Conservation (phyloP, 2,113 vertebrate genomes). For the Hemichromis elongatus region DNA sequence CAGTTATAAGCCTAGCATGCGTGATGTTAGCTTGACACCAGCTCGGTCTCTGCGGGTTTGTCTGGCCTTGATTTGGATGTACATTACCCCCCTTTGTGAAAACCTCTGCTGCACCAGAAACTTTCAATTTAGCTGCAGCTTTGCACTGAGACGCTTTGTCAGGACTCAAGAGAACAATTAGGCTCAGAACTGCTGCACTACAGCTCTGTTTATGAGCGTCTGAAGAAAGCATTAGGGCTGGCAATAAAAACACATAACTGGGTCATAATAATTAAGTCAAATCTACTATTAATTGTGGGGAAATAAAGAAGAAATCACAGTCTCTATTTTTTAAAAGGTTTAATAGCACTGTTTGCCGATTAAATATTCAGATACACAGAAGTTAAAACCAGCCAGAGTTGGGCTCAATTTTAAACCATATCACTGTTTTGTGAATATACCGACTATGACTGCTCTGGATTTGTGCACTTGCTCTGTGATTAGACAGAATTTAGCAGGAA, state of each 20-base stretch:
- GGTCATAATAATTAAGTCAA: not conserved
- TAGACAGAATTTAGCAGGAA: not conserved
- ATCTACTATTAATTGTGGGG: not conserved
- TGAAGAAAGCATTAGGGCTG: not conserved
- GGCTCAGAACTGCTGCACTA: not conserved
- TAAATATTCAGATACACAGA: not conserved
- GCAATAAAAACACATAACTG: not conserved
- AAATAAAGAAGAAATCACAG: not conserved
- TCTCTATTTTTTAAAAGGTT: not conserved
- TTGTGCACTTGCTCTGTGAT: not conserved
- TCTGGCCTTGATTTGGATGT: not conserved
- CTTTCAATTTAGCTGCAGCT: not conserved
- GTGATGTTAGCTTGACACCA: not conserved
- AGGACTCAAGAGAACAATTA: not conserved
- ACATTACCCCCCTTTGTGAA: not conserved
- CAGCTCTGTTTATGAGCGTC: not conserved
- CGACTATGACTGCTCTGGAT: not conserved
- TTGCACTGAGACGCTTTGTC: not conserved
- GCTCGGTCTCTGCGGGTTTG: not conserved
- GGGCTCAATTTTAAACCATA: not conserved
- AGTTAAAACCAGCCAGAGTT: not conserved
- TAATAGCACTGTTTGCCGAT: not conserved
- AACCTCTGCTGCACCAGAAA: not conserved
- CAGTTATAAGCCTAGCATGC: not conserved
- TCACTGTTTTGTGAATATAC: not conserved